These are phyloP conservation scores for Temnothorax nylanderi DNA, from an alignment of 1,140 invertebrate genomes.

Conservation along the genomic window DNA sequence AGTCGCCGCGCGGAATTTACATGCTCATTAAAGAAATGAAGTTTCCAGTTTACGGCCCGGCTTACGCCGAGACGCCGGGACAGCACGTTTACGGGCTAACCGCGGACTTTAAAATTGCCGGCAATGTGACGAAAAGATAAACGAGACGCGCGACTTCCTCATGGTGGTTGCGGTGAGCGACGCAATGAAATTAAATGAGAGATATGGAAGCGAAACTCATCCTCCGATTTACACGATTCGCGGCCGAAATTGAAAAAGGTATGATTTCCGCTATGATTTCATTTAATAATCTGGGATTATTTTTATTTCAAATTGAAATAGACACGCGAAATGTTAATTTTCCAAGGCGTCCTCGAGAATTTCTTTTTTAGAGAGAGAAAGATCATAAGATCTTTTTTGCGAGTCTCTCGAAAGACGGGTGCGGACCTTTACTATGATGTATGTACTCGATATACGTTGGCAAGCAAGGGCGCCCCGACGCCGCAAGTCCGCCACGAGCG, in stretches of 20 bases:
- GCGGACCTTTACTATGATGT: neutral
- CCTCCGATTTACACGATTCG: neutral
- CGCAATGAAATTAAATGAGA: neutral
- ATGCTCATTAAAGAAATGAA: constrained; percentile 59
- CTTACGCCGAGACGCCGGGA: constrained; percentile 22
- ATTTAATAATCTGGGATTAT: neutral
- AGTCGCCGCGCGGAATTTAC: constrained; percentile 47
- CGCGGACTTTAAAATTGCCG: constrained; percentile 30
- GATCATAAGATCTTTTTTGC: neutral
- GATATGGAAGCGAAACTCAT: neutral
- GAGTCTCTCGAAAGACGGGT: neutral
- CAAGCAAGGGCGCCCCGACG: constrained; percentile 6
- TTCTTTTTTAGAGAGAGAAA: neutral
- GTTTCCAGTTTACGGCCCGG: constrained; percentile 38
- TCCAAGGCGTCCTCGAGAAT: neutral
- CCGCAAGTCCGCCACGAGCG: constrained; percentile 45
- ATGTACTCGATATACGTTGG: neutral
- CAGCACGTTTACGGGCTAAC: constrained; percentile 35
- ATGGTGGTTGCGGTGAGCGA: neutral
- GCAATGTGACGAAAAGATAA: constrained; percentile 44
- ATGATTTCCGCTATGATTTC: neutral
- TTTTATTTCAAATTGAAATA: neutral
- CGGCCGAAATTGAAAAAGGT: neutral
- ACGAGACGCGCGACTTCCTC: constrained; percentile 2
- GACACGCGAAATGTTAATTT: neutral